These are phyloP conservation scores for Aphelocoma coerulescens DNA, from an alignment of 2,113 vertebrate genomes.

Conservation along the genomic window DNA sequence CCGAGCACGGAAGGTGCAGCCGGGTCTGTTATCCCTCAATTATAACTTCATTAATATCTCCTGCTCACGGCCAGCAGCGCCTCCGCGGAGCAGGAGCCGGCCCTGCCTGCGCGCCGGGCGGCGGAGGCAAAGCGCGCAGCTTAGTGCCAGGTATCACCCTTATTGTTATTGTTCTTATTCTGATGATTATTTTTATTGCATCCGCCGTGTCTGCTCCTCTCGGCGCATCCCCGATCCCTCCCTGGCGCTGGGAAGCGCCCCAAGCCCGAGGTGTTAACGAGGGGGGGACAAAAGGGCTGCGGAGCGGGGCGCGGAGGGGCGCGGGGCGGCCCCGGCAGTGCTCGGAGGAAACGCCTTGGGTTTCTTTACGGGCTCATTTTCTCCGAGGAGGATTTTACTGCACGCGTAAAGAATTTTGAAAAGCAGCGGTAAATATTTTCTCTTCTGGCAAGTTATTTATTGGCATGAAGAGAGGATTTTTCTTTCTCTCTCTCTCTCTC, in stretches of 20 bases:
- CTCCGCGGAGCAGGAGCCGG: neutral
- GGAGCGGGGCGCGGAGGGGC: neutral
- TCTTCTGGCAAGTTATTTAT: constrained; percentile 64
- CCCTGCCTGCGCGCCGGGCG: neutral
- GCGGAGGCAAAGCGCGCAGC: neutral
- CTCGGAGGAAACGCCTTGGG: neutral
- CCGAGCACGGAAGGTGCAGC: neutral
- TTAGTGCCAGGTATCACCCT: neutral
- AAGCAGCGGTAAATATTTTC: constrained; percentile 68
- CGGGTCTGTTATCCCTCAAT: constrained; percentile 30
- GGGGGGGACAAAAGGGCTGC: neutral
- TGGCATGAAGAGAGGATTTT: constrained; percentile 30
- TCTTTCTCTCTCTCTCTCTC: neutral
- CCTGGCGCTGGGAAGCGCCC: neutral
- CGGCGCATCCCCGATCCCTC: neutral
- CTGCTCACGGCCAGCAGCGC: neutral
- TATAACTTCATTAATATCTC: constrained; percentile 39
- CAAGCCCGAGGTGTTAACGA: neutral
- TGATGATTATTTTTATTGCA: accelerated
- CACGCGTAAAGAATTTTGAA: constrained; percentile 55
- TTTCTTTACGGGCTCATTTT: constrained; percentile 59
- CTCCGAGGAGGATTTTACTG: constrained; percentile 59
- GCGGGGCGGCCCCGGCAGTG: neutral
- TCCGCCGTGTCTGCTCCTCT: neutral
- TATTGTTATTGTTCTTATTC: neutral